Conservation (phyloP, 2,797 vertebrate genomes). For the Australoheros facetus region DNA sequence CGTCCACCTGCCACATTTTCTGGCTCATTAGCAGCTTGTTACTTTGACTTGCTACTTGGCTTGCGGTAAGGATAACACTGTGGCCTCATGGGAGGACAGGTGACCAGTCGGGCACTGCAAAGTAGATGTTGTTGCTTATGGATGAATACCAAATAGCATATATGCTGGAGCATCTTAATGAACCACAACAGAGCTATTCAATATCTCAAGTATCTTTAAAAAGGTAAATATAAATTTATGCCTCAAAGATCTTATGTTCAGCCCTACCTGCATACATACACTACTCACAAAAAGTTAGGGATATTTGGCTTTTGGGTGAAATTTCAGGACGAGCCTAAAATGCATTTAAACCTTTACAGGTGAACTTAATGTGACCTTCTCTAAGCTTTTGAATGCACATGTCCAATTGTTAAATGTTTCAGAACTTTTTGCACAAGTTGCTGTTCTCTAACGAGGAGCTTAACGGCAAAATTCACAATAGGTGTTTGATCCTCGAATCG, state of each 20-base stretch:
- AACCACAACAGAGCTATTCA: neutral
- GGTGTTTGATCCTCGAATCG: too few relatives aligned
- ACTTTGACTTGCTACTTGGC: conserved; percentile 51
- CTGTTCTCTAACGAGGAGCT: too few relatives aligned
- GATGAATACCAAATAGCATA: conserved; percentile 51
- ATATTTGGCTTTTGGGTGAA: too few relatives aligned
- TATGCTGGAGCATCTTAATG: neutral
- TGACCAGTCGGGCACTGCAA: conserved; percentile 32
- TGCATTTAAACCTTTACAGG: too few relatives aligned
- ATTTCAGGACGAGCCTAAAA: too few relatives aligned
- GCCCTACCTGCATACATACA: neutral
- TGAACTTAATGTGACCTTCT: too few relatives aligned
- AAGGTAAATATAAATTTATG: conserved; percentile 15
- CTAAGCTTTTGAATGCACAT: too few relatives aligned
- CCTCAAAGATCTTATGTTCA: neutral
- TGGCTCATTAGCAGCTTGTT: conserved; percentile 61
- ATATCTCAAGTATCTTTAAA: neutral
- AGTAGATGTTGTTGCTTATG: conserved; percentile 38
- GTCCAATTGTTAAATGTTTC: too few relatives aligned
- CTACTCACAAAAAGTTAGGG: too few relatives aligned
- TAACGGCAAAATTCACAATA: too few relatives aligned
- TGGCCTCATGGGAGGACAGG: conserved; percentile 51
- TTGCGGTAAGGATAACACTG: conserved; percentile 44
- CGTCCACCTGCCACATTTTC: conserved; percentile 52
- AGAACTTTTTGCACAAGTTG: too few relatives aligned